phyloP scores from a whole-genome alignment of 2,113 vertebrate genomes.

The Xenopus borealis region DNA sequence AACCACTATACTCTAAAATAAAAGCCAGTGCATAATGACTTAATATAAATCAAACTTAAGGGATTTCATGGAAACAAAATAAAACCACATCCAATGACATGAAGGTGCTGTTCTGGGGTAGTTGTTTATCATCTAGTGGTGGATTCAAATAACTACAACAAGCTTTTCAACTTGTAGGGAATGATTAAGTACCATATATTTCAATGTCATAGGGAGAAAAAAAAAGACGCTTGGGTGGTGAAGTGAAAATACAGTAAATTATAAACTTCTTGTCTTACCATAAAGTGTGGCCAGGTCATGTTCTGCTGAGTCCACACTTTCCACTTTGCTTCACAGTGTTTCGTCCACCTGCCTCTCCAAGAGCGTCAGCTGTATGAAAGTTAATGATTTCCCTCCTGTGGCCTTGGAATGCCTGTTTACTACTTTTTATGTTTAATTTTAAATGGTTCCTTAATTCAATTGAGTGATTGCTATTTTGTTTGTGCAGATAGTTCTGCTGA shows the following conservation, averaged over 20 bases:
- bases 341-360: constrained; percentile 42
- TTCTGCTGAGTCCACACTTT: constrained; percentile 46
- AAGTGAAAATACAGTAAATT: constrained; percentile 21
- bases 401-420: constrained; percentile 24
- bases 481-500: constrained; percentile 5
- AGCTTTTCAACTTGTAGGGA: not conserved
- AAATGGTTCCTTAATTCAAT: constrained; percentile 15
- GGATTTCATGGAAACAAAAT: constrained; percentile 9
- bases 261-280: constrained; percentile 42
- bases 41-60: constrained; percentile 3
- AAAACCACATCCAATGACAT: constrained; percentile 22
- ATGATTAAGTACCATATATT: constrained; percentile 1
- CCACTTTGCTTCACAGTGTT: constrained; percentile 28
- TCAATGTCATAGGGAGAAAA: constrained; percentile 11
- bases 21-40: constrained; percentile 1
- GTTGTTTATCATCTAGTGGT: not conserved
- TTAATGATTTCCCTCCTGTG: constrained; percentile 39
- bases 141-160: constrained; percentile 10
- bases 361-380: constrained; percentile 43
- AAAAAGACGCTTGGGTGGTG: constrained; percentile 28
- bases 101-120: constrained; percentile 7
- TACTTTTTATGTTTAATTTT: constrained; percentile 19
- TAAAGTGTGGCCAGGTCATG: constrained; percentile 46
- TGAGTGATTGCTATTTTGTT: constrained; percentile 23
- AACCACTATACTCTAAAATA: not conserved